Percentiles rank a stretch among this genome's conserved stretches.
Conservation (phyloP, 1,140 invertebrate genomes). For the Latrodectus geometricus region DNA sequence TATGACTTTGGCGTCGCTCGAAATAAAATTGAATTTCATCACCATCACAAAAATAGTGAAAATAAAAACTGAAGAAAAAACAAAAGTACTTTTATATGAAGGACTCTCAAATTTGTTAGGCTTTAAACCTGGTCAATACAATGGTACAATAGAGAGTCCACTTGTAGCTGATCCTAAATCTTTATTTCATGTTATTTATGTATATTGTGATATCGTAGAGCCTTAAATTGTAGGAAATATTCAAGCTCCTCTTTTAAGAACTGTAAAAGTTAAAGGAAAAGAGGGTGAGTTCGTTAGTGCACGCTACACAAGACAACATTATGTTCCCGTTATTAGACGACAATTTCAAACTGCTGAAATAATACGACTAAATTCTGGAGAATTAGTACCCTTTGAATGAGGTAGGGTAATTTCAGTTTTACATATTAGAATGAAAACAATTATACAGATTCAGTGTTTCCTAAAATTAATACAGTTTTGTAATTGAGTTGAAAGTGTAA, state of each 20-base stretch:
- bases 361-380: background rate
- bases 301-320: background rate
- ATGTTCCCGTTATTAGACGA: background rate
- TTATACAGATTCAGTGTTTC: background rate
- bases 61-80: background rate
- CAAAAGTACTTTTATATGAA: background rate
- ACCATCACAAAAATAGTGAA: background rate
- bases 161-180: too few relatives aligned
- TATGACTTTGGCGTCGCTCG: background rate
- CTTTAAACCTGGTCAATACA: too few relatives aligned
- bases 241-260: background rate
- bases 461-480: background rate
- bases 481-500: too few relatives aligned
- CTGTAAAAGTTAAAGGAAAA: background rate
- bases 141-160: too few relatives aligned
- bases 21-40: background rate
- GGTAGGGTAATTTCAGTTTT: background rate
- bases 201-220: constrained; percentile 32
- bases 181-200: too few relatives aligned
- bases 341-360: constrained; percentile 11
- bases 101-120: background rate
- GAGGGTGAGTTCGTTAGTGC: constrained; percentile 4
- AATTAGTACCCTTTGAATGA: constrained; percentile 2
- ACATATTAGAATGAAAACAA: constrained; percentile 1
- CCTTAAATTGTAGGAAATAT: constrained; percentile 18